A percentile compares a stretch with the other conserved stretches of the same genome.
phyloP scores from a whole-genome alignment of 2,888 invertebrate genomes.

The Pemphredon lugubris region DNA sequence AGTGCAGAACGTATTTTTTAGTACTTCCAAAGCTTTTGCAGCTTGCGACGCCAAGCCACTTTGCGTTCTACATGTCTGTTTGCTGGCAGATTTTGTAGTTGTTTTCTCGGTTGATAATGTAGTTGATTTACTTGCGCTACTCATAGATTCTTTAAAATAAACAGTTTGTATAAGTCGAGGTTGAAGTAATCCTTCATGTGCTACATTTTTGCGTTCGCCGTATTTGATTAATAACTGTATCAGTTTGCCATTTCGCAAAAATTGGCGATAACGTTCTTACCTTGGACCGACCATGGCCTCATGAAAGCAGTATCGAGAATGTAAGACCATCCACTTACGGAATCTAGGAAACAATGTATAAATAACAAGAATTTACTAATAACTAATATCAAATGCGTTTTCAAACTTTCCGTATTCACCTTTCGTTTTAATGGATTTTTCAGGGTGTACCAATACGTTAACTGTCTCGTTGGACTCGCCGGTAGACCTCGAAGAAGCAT shows the following conservation, averaged over 20 bases:
- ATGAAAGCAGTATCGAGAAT: constrained; percentile 39
- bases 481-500: neutral
- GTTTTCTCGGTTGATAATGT: neutral
- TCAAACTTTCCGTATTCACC: constrained; percentile 21
- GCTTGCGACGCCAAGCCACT: constrained; percentile 28
- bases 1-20: constrained; percentile 63
- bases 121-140: constrained; percentile 14
- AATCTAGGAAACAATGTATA: constrained; percentile 32
- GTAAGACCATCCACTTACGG: constrained; percentile 53
- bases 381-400: neutral
- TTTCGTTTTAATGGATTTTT: constrained; percentile 15
- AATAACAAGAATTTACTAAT: neutral
- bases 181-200: too few species aligned
- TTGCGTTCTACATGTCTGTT: neutral
- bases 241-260: neutral
- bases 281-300: constrained; percentile 44
- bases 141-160: constrained; percentile 34
- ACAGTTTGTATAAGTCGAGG: too few species aligned
- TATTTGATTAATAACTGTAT: neutral
- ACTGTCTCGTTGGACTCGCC: constrained; percentile 14
- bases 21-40: constrained; percentile 51
- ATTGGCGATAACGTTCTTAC: constrained; percentile 24
- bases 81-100: neutral
- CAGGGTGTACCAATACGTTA: constrained; percentile 13
- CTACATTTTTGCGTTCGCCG: neutral